Conservation (phyloP, 2,797 vertebrate species). For the Tenualosa thibaudeaui region DNA sequence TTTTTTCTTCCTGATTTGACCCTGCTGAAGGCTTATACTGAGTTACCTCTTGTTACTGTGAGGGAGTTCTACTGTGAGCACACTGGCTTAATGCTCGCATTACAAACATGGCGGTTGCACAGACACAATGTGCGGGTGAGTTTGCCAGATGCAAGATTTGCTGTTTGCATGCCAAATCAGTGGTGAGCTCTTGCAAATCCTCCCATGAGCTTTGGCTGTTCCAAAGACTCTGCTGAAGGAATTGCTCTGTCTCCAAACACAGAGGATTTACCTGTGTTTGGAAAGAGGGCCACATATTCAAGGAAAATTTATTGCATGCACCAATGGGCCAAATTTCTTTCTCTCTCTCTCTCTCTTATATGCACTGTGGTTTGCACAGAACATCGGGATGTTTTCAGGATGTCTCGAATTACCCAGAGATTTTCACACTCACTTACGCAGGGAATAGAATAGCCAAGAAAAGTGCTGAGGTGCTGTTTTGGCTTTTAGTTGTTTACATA, state of each 20-base stretch:
- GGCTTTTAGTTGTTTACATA: slow-evolving; percentile 19
- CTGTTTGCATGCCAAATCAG: slow-evolving; percentile 47
- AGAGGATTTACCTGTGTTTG: background rate
- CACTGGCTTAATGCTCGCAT: background rate
- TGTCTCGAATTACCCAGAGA: slow-evolving; percentile 12
- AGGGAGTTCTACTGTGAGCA: background rate
- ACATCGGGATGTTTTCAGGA: background rate
- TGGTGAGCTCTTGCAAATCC: slow-evolving; percentile 36
- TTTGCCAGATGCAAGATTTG: slow-evolving; percentile 23
- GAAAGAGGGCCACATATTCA: background rate
- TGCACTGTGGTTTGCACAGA: background rate
- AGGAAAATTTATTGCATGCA: background rate
- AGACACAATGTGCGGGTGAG: slow-evolving; percentile 15
- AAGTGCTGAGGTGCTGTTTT: slow-evolving; percentile 19
- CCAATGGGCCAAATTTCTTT: background rate
- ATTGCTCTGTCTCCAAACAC: background rate
- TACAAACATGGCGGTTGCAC: background rate
- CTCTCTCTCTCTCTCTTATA: too few relatives aligned
- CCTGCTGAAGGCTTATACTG: background rate
- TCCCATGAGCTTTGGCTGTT: background rate
- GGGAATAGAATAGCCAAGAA: background rate
- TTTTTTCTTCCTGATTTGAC: slow-evolving; percentile 25
- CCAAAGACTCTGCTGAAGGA: slow-evolving; percentile 1
- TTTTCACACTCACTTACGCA: slow-evolving; percentile 14
- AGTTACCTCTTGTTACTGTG: background rate